Percentiles rank a stretch among this genome's conserved stretches.
These are phyloP conservation scores for Dicranocentrus wangi DNA, from an alignment of 2,888 invertebrate species.

Conservation along the genomic window DNA sequence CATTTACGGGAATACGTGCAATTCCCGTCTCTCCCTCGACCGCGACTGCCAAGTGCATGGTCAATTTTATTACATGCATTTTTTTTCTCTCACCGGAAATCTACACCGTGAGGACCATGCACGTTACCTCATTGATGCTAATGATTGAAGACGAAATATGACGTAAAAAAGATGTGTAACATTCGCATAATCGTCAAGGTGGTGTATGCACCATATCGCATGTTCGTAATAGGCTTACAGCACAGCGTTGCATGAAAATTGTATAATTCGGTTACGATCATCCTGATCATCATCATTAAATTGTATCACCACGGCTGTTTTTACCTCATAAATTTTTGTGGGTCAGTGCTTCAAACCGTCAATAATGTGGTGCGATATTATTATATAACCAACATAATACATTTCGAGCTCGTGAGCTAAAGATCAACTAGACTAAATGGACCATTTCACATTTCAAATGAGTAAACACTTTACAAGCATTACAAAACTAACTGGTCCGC, in stretches of 20 bases:
- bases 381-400: not conserved
- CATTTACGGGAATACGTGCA: not conserved
- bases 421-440: slow-evolving; percentile 50
- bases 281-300: slow-evolving; percentile 42
- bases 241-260: slow-evolving; percentile 15
- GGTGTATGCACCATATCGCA: too few relatives aligned
- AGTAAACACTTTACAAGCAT: slow-evolving; percentile 12
- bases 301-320: slow-evolving; percentile 48
- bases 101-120: slow-evolving; percentile 25
- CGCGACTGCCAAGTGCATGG: slow-evolving; percentile 46
- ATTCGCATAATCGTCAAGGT: not conserved
- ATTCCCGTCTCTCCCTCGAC: not conserved
- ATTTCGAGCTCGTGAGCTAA: slow-evolving; percentile 23
- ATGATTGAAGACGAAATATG: not conserved
- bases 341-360: slow-evolving; percentile 48
- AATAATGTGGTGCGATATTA: slow-evolving; percentile 9
- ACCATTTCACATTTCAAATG: slow-evolving; percentile 21
- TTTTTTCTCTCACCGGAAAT: slow-evolving; percentile 51
- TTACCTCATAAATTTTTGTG: slow-evolving; percentile 45
- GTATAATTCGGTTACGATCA: slow-evolving; percentile 22
- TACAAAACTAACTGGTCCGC: slow-evolving; percentile 9
- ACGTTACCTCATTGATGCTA: not conserved
- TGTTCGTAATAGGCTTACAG: not conserved
- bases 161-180: not conserved
- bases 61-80: slow-evolving; percentile 33